Base-by-base conservation (phyloP, 2,797 vertebrate genomes). In the Chrosomus eos region DNA sequence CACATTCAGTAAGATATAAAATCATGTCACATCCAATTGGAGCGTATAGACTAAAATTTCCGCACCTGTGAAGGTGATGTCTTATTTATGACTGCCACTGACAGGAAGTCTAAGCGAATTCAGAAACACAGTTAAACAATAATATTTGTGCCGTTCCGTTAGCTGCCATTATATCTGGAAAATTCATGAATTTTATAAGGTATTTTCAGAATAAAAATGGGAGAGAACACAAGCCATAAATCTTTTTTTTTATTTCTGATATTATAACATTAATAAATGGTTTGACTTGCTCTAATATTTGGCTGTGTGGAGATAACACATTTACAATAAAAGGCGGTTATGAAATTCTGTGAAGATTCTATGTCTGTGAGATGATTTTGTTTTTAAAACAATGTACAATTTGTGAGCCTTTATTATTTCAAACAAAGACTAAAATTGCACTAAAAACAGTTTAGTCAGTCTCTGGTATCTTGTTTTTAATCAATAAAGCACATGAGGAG, bases 31-130 rank as follows among this genome's bases (percentile, higher is more conserved):
- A 71, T 31, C 18, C 67, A 81, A 60, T 36, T 72, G 31, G 7
- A 81, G 33, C 23, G 1, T 81, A 38, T 16, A 38, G 23, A 60
- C 23, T 10, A n/a, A 58, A 58, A 71, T 81, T 23, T 26, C 16
- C 3, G 3, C 48, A 58, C 48, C 36, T 43, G 33, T 58, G n/a
- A 72, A 71, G 36, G 26, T 23, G 51, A 81, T 58, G 48, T 70
- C 66, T 67, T 81, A 4, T 68, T 80, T 80, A 81, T 55, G 33
- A 55, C 13, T 58, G 48, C 33, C 36, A 18, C 23, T 80, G 45
- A 70, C 23, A 58, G 23, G 5, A 66, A 28, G 7, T 0, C n/a
- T 40, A 7, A 43, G 33, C 38, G 31, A 21, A 53, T 80, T 68
- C 31, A n/a, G 18, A 48, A 79, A 79, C 40, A 5, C 0, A 53